phyloP scores from a whole-genome alignment of 2,113 vertebrate species.

The Phylloscopus whistleri region DNA sequence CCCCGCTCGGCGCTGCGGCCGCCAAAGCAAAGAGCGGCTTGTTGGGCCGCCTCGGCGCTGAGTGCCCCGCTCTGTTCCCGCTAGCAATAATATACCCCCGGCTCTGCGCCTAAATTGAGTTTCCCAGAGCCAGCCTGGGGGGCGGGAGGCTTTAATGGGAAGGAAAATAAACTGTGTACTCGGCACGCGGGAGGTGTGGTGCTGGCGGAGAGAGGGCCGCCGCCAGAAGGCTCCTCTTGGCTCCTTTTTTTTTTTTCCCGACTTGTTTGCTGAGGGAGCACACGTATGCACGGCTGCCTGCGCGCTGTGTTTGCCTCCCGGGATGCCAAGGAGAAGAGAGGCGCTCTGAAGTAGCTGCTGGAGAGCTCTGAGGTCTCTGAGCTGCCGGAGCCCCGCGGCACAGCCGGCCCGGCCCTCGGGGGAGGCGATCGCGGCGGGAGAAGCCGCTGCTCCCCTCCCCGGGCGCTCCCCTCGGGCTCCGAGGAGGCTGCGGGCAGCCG shows the following conservation, averaged over 20 bases:
- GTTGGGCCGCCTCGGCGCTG: constrained; percentile 49
- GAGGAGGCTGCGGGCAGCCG: neutral
- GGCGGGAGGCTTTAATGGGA: constrained; percentile 60
- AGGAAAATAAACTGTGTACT: constrained; percentile 67
- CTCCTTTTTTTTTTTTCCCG: neutral
- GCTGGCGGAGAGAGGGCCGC: neutral
- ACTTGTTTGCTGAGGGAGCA: constrained; percentile 12
- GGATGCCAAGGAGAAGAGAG: neutral
- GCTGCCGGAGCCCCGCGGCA: neutral
- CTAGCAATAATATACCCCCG: constrained; percentile 54
- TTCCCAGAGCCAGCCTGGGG: constrained; percentile 46
- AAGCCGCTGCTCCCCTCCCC: neutral
- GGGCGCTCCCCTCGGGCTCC: neutral
- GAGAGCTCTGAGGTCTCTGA: neutral
- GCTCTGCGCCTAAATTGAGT: constrained; percentile 58
- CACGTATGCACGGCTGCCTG: neutral
- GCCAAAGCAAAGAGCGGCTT: constrained; percentile 67
- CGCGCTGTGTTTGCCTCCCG: neutral
- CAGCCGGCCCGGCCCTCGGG: rapidly evolving
- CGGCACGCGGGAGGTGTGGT: constrained; percentile 20
- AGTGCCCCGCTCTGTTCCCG: constrained; percentile 62
- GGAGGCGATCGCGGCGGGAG: neutral
- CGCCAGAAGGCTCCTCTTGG: neutral
- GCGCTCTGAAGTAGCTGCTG: neutral
- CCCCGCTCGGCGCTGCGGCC: constrained; percentile 64